A percentile compares a stretch with the other conserved stretches of the same genome.
These are phyloP conservation scores for Tinea trinotella DNA, from an alignment of 2,888 invertebrate species.

Conservation along the genomic window DNA sequence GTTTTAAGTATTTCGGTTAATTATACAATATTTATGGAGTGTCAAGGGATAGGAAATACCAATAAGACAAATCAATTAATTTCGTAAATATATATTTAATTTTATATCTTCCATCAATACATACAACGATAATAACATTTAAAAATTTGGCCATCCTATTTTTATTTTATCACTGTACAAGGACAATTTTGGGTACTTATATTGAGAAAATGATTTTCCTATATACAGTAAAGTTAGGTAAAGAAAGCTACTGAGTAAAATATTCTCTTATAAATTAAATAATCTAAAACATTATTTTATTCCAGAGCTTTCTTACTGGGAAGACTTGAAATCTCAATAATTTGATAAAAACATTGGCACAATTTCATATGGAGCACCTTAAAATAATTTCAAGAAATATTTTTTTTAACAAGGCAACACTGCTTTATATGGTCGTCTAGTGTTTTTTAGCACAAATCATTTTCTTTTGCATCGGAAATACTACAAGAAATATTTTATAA, in stretches of 20 bases:
- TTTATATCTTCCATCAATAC: conserved; percentile 74
- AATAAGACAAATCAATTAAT: conserved; percentile 43
- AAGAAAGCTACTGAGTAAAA: too few relatives aligned
- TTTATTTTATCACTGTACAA: conserved; percentile 48
- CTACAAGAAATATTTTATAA: too few relatives aligned
- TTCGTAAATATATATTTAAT: conserved; percentile 73
- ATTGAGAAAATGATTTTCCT: not conserved
- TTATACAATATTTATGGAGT: too few relatives aligned
- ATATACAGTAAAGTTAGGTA: not conserved
- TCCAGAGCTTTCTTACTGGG: not conserved
- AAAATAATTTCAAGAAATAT: too few relatives aligned
- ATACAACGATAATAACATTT: conserved; percentile 65
- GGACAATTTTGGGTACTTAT: conserved; percentile 17
- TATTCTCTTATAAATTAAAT: too few relatives aligned
- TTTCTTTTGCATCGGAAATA: too few relatives aligned
- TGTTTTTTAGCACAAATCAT: too few relatives aligned
- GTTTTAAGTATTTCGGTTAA: too few relatives aligned
- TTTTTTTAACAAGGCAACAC: too few relatives aligned
- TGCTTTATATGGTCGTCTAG: too few relatives aligned
- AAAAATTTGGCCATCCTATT: conserved; percentile 56
- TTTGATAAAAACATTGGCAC: conserved; percentile 4
- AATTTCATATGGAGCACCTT: conserved; percentile 1
- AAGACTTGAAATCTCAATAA: not conserved
- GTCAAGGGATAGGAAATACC: too few relatives aligned
- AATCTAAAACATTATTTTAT: too few relatives aligned